These are phyloP conservation scores for Drosophila quasianomalipes DNA, from an alignment of 2,888 invertebrate species.

Conservation along the genomic window DNA sequence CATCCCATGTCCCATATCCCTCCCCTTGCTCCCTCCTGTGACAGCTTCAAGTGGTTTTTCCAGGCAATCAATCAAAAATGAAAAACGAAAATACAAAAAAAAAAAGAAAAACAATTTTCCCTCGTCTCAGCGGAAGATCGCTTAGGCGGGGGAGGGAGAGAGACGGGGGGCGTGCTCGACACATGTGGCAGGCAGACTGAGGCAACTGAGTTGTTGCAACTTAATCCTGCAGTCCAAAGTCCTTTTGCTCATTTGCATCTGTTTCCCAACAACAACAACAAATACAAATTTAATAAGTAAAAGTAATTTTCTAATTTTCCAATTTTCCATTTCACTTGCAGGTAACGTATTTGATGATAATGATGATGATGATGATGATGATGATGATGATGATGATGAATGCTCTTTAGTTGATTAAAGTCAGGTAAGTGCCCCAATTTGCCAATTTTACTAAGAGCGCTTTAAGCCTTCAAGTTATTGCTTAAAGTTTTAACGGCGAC, in stretches of 20 bases:
- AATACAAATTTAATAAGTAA: slow-evolving; percentile 1
- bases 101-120: slow-evolving; percentile 36
- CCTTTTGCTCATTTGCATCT: slow-evolving; percentile 67
- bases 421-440: slow-evolving; percentile 60
- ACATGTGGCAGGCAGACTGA: slow-evolving; percentile 59
- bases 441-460: neutral
- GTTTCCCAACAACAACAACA: neutral
- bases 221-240: slow-evolving; percentile 54
- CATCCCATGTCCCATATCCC: slow-evolving; percentile 7
- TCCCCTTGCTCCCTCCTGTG: slow-evolving; percentile 34
- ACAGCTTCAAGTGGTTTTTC: slow-evolving; percentile 79
- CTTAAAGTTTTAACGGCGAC: slow-evolving; percentile 4
- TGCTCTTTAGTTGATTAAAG: slow-evolving; percentile 6
- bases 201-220: slow-evolving; percentile 42
- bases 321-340: slow-evolving; percentile 40
- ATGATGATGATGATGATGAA: slow-evolving; percentile 7
- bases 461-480: slow-evolving; percentile 1
- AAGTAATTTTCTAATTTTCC: neutral
- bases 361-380: slow-evolving; percentile 22
- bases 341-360: slow-evolving; percentile 67
- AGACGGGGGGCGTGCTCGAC: slow-evolving; percentile 37
- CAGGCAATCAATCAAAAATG: slow-evolving; percentile 75
- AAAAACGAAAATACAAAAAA: slow-evolving; percentile 57
- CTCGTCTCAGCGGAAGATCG: slow-evolving; percentile 54
- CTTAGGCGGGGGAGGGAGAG: slow-evolving; percentile 16